Conservation (phyloP, 2,113 vertebrate genomes). For the Orcinus orca region DNA sequence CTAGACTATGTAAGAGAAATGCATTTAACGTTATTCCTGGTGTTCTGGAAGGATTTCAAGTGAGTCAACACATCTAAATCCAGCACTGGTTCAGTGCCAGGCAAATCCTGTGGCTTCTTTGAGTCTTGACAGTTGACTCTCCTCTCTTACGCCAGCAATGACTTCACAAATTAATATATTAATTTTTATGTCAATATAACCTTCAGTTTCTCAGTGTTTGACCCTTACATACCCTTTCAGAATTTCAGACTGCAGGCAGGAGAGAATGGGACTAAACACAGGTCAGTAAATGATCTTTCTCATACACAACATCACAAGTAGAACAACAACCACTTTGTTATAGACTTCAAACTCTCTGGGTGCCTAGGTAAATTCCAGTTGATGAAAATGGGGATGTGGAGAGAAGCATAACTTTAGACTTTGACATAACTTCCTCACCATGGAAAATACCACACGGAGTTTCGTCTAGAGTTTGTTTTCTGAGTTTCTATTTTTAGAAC, state of each 20-base stretch:
- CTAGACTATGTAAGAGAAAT: not conserved
- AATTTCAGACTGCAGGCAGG: not conserved
- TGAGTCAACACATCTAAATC: not conserved
- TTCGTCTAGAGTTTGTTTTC: not conserved
- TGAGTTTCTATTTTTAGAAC: constrained; percentile 8
- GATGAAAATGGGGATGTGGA: not conserved
- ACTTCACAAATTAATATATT: not conserved
- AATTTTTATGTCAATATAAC: not conserved
- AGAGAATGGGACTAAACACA: not conserved
- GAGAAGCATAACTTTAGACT: not conserved
- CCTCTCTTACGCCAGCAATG: not conserved
- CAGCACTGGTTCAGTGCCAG: not conserved
- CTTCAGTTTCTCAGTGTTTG: not conserved
- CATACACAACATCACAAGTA: not conserved
- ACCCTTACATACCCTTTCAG: not conserved
- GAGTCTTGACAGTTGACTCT: not conserved
- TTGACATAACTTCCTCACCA: not conserved
- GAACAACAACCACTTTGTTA: not conserved
- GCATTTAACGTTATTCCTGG: not conserved
- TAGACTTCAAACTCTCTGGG: not conserved
- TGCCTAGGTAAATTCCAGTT: not conserved
- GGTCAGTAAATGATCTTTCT: not conserved
- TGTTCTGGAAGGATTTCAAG: not conserved
- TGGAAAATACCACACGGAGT: not conserved
- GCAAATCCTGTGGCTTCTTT: not conserved